Conservation (phyloP, 2,888 invertebrate genomes). For the Ganaspis brasiliensis region DNA sequence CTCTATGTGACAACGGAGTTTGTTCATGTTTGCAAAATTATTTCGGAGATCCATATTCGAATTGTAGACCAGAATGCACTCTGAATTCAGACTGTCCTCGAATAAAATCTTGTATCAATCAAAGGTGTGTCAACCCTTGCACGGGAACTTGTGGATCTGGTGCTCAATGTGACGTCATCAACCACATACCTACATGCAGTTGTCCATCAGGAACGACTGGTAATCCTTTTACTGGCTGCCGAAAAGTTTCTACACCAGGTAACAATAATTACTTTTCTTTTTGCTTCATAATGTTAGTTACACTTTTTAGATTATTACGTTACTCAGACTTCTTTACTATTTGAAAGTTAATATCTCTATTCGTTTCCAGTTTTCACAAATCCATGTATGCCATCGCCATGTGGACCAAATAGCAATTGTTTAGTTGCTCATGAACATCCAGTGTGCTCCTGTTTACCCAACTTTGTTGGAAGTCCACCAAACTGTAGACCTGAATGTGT, state of each 20-base stretch:
- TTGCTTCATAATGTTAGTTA: too few relatives aligned
- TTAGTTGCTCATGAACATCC: conserved; percentile 86
- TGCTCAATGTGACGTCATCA: conserved; percentile 87
- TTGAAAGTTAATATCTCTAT: conserved; percentile 21
- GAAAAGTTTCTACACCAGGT: conserved; percentile 79
- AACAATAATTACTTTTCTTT: too few relatives aligned
- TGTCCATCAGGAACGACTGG: conserved; percentile 87
- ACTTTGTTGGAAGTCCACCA: conserved; percentile 89
- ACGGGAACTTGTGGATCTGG: conserved; percentile 88
- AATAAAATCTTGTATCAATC: conserved; percentile 86
- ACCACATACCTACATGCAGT: conserved; percentile 89
- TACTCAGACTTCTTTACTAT: background rate
- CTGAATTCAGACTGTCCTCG: conserved; percentile 88
- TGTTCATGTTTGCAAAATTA: conserved; percentile 89
- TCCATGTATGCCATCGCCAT: conserved; percentile 89
- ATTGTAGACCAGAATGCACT: conserved; percentile 89
- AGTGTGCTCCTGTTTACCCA: conserved; percentile 87
- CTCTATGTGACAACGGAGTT: conserved; percentile 78
- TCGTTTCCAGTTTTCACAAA: conserved; percentile 60
- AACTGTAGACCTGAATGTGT: conserved; percentile 91
- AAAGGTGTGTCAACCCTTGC: conserved; percentile 88
- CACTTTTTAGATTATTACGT: too few relatives aligned
- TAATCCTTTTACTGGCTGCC: conserved; percentile 87
- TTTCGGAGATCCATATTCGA: conserved; percentile 86
- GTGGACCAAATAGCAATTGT: conserved; percentile 90